A percentile compares a stretch with the other conserved stretches of the same genome.
phyloP scores from a whole-genome alignment of 1,140 invertebrate genomes.

The fruit fly (Drosophila melanogaster) region DNA sequence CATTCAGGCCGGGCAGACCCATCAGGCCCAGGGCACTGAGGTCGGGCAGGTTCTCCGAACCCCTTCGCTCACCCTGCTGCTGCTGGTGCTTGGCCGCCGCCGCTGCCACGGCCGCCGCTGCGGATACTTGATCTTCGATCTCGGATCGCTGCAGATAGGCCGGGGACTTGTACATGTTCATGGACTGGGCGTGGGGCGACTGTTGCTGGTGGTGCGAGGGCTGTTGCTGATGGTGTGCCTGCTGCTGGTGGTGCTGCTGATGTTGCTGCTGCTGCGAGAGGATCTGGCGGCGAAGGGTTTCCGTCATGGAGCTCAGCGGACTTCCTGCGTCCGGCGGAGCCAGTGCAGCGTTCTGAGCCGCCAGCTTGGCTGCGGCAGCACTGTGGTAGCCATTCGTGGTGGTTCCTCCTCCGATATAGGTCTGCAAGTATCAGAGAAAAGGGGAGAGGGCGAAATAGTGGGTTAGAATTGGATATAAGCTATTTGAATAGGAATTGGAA shows the following conservation, averaged over 20 bases:
- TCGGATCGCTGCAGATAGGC: slow-evolving; percentile 79
- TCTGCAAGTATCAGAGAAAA: slow-evolving; percentile 10
- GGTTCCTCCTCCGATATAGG: slow-evolving; percentile 60
- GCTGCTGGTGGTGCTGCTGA: slow-evolving; percentile 65
- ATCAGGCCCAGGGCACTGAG: slow-evolving; percentile 75
- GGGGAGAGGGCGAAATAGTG: background rate
- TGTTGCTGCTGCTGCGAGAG: slow-evolving; percentile 77
- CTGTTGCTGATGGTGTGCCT: slow-evolving; percentile 74
- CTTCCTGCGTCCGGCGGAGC: slow-evolving; percentile 69
- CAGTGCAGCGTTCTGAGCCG: slow-evolving; percentile 65
- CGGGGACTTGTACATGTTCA: slow-evolving; percentile 83
- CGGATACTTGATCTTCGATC: slow-evolving; percentile 80
- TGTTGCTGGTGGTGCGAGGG: slow-evolving; percentile 69
- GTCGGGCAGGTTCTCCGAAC: slow-evolving; percentile 72
- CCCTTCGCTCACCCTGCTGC: slow-evolving; percentile 44
- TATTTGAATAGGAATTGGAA: background rate
- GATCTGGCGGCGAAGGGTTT: slow-evolving; percentile 75
- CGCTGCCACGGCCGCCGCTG: slow-evolving; percentile 65
- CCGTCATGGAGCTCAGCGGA: slow-evolving; percentile 77
- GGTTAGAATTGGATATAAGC: background rate
- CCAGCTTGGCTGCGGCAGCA: slow-evolving; percentile 69
- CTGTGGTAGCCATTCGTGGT: slow-evolving; percentile 78
- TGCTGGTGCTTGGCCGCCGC: slow-evolving; percentile 65
- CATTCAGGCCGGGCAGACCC: slow-evolving; percentile 78
- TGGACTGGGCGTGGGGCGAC: slow-evolving; percentile 71